Conservation (phyloP, 2,888 invertebrate species). For the Xanthorhoe designata region DNA sequence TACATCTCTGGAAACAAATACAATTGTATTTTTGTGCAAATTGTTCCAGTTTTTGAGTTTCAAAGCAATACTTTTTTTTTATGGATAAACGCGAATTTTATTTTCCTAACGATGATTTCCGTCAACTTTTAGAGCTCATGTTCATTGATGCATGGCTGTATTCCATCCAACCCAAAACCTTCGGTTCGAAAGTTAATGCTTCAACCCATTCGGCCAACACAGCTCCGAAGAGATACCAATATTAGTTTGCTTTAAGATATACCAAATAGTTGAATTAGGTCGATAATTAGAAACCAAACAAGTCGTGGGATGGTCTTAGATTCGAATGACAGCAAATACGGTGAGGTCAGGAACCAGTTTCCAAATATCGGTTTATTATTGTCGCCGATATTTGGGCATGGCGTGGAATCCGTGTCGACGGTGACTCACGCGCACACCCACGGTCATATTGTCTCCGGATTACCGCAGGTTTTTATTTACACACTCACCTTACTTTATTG, state of each 20-base stretch:
- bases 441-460: constrained; percentile 43
- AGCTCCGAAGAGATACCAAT: too few relatives aligned
- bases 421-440: constrained; percentile 72
- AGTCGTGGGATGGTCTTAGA: constrained; percentile 25
- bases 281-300: constrained; percentile 18
- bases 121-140: too few relatives aligned
- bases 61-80: too few relatives aligned
- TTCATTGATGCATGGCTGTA: too few relatives aligned
- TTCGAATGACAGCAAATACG: constrained; percentile 38
- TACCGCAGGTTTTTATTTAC: constrained; percentile 54
- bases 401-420: constrained; percentile 56
- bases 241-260: neutral
- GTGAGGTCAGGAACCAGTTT: constrained; percentile 54
- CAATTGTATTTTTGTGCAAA: too few relatives aligned
- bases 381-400: constrained; percentile 65
- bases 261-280: constrained; percentile 27
- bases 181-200: too few relatives aligned
- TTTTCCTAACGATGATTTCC: too few relatives aligned
- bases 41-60: too few relatives aligned
- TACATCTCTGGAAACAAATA: too few relatives aligned
- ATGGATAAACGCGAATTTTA: too few relatives aligned
- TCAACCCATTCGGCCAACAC: too few relatives aligned
- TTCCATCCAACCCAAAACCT: too few relatives aligned
- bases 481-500: constrained; percentile 56
- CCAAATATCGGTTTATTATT: constrained; percentile 59